Conservation (phyloP, 2,113 vertebrate species). For the Boulengerochromis microlepis region DNA sequence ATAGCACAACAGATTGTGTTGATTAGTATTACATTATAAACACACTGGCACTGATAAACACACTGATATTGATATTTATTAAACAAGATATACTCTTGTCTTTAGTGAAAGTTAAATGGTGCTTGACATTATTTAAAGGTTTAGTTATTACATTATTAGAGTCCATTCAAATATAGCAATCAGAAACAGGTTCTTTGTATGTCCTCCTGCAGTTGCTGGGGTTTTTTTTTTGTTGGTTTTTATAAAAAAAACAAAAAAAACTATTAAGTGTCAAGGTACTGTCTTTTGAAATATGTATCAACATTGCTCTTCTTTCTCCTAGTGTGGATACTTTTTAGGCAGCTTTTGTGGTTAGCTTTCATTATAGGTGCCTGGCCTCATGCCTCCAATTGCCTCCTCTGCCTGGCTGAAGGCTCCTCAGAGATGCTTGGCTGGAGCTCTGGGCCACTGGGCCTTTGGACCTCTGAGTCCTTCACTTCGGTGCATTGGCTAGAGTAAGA, state of each 20-base stretch:
- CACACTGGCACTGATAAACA: not conserved
- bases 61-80: not conserved
- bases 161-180: not conserved
- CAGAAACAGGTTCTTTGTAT: not conserved
- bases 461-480: constrained; percentile 47
- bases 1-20: not conserved
- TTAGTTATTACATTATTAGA: not conserved
- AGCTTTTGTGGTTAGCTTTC: constrained; percentile 37
- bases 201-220: not conserved
- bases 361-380: constrained; percentile 19
- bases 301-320: not conserved
- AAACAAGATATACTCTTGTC: not conserved
- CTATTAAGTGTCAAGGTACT: not conserved
- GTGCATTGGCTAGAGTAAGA: constrained; percentile 38
- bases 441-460: constrained; percentile 55
- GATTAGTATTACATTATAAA: not conserved
- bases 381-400: constrained; percentile 41
- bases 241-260: not conserved
- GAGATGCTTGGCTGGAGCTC: constrained; percentile 51
- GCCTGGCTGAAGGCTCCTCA: constrained; percentile 38
- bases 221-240: not conserved
- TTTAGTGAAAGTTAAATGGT: not conserved
- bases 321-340: constrained; percentile 28
- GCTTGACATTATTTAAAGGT: not conserved
- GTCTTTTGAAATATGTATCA: constrained; percentile 14